Base-by-base conservation (phyloP, 2,113 vertebrate species). In the Phrynosoma blainvillii region DNA sequence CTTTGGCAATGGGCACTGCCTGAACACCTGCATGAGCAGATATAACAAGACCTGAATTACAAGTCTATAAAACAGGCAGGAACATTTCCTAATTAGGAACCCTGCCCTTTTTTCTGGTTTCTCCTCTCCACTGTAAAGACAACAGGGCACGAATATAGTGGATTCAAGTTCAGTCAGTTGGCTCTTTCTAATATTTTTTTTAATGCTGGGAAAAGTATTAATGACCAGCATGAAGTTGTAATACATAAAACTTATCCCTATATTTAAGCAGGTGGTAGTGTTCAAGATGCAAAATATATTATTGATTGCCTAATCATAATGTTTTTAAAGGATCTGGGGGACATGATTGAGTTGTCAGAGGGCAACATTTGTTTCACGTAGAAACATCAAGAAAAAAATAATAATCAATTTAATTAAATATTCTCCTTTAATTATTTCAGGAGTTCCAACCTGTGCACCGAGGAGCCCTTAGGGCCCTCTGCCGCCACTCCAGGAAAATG, bases 161-260 rank as follows among this genome's bases (percentile, higher is more conserved):
- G 86, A 92, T 92, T 94, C 90, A 93, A 87, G 84, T 74, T 59
- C 85, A 80, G 91, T 92, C 93, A 95, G 88, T 84, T 95, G 93
- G 92, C 93, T 89, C 10, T 1, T 32, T 30, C 11, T 13, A 84
- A 88, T 36, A 36, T 87, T 90, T 62, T 59, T 84, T 42, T 84
- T 79, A 66, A 76, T 40, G 62, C 9, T 88, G 3, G 40, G 71
- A 77, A 92, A 90, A 87, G 89, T 90, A 93, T 85, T 90, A 88
- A 74, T 91, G 66, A 14, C 27, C 0, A n/a, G 66, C 25, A 27
- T 18, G 54, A 23, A 20, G 4, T 42, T 54, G 4, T n/a, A 82
- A 62, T 59, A n/a, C 16, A 42, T 70, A 25, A 12, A 5, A 18
- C n/a, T 8, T 47, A 30, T 30, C 65, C 12, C 25, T 42, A 66